Base-by-base conservation (phyloP, 2,113 vertebrate species). In the Vulpes vulpes region DNA sequence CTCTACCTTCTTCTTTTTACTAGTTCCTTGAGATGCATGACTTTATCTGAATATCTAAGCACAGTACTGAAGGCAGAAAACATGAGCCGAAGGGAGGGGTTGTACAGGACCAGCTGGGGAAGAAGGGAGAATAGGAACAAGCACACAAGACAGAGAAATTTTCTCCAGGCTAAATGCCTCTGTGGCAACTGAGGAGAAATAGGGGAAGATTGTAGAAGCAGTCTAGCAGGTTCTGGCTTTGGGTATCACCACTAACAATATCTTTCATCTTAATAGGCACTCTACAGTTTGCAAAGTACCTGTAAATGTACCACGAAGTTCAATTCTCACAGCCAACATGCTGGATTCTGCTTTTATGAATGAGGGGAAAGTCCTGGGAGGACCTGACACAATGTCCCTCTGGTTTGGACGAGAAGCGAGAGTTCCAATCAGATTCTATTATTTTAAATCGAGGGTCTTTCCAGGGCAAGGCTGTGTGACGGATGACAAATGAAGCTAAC, bases 401-500 rank as follows among this genome's bases (percentile, higher is more conserved):
- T 35, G 84, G 11, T 55, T 43, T 88, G 23, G 59, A 27, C 11
- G 65, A 15, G 11, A 55, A 4, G 35, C 86, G 59, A 20, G 67
- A 96, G 15, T 69, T 86, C 14, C 79, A 81, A 14, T 19, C 17
- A 65, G 32, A 38, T 92, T 15, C 96, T 92, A 53, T 51, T 60
- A 27, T 89, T 93, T 93, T 86, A 82, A 81, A 85, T 73, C 32
- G n/a, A 32, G 20, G 30, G 19, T 76, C 32, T 81, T 57, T 92
- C 51, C 25, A 15, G 20, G 35, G 71, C n/a, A 88, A 82, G n/a
- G 22, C 64, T 85, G 23, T 93, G 23, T 17, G 59, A 76, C 8
- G 71, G 59, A 89, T 85, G 55, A 93, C 62, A 5, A 82, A 74
- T 17, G 81, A 97, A 60, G 62, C 49, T 89, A 22, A 82, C 51